Conservation (phyloP, 2,113 vertebrate genomes). For the Gorsachius goisagi region DNA sequence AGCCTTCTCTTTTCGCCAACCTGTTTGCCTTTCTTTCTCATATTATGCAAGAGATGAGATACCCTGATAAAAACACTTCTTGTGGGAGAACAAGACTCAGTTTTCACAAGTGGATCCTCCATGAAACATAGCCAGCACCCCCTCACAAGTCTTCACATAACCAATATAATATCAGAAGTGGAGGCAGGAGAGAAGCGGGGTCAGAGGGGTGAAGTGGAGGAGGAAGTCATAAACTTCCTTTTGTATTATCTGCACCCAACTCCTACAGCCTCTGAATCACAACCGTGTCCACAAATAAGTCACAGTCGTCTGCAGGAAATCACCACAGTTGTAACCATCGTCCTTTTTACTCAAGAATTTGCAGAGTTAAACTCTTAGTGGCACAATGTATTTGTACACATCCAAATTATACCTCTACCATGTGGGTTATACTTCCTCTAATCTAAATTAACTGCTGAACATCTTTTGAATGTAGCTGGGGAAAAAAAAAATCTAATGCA, state of each 20-base stretch:
- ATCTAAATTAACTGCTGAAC: neutral
- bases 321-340: neutral
- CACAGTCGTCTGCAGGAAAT: neutral
- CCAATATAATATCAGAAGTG: neutral
- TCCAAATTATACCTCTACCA: neutral
- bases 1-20: neutral
- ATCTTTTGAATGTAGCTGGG: neutral
- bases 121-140: neutral
- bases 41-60: neutral
- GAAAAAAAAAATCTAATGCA: neutral
- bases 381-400: neutral
- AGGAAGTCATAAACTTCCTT: constrained; percentile 11
- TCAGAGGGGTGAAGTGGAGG: neutral
- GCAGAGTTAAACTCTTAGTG: neutral
- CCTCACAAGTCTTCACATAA: neutral
- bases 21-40: neutral
- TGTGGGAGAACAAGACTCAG: neutral
- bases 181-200: neutral
- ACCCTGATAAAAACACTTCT: neutral
- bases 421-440: neutral
- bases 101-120: constrained; percentile 9
- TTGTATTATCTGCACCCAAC: neutral
- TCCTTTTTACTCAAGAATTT: neutral
- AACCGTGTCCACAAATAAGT: neutral
- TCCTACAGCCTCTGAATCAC: constrained; percentile 44